Base-by-base conservation (phyloP, 2,888 invertebrate species). In the Eilema griseolum region DNA sequence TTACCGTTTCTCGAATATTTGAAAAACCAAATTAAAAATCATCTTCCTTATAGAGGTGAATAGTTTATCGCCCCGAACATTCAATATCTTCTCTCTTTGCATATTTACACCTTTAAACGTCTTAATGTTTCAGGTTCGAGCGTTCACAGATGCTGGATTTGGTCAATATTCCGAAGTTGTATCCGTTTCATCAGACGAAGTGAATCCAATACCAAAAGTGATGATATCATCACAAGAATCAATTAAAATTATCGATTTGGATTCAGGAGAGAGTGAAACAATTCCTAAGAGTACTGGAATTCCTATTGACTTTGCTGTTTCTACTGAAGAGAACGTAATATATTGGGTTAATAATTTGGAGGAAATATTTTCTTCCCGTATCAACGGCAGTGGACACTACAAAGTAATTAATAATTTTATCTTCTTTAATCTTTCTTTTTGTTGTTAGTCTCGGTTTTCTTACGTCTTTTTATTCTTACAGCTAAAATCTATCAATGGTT, bases 291-390 rank as follows among this genome's bases (percentile, higher is more conserved):
- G 96, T 57, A 96, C 96, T 11, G 96, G 96, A 11, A 96, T 96
- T 70, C 97, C 97, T 0, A 95, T 97, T 14, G 97, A 97, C 84
- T 95, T 98, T 71, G 96, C 96, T 12, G 96, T 96, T 73, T 94
- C 97, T 57, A 96, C 97, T 4, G 96, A 96, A 80, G 98, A 98
- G 84, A 96, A 97, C 70, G 96, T 97, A 28, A 94, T 98, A 8
- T 97, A 97, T 83, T 99, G 98, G 98, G 96, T 98, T 20, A 98
- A 98, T 84, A 97, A 97, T 82, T 96, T 97, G 86, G 96, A 97
- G 75, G 97, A 97, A 88, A 90, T 98, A 73, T 96, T 97, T 79
- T 96, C 96, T 31, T 96, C 96, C 1, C 94, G 96, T 77, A 92
- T 96, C 33, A 95, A 95, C 69, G 96, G 96, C 20, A 93, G 92